phyloP scores from a whole-genome alignment of 2,888 invertebrate genomes.

The Notodonta ziczac region DNA sequence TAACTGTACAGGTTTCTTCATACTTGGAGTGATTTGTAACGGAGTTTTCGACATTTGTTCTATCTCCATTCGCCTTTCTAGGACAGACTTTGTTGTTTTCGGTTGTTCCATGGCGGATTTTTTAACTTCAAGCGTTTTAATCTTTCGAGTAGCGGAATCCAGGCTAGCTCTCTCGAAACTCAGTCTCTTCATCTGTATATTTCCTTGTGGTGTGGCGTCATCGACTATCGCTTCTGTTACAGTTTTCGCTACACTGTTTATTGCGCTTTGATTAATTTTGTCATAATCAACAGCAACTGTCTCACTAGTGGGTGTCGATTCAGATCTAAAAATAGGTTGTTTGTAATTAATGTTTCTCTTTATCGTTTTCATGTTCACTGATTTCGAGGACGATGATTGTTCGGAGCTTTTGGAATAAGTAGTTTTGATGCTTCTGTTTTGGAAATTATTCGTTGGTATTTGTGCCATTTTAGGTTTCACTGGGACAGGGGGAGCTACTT shows the following conservation, averaged over 20 bases:
- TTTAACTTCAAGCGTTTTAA: constrained; percentile 56
- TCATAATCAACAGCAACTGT: constrained; percentile 31
- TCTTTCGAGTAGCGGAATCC: constrained; percentile 74
- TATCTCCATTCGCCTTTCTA: constrained; percentile 77
- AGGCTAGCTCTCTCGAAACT: constrained; percentile 80
- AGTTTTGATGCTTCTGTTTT: constrained; percentile 46
- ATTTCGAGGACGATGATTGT: constrained; percentile 59
- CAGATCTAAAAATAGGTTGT: constrained; percentile 51
- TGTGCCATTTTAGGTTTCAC: constrained; percentile 82
- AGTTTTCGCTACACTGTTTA: constrained; percentile 26
- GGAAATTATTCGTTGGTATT: constrained; percentile 48
- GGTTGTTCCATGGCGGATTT: constrained; percentile 59
- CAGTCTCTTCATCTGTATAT: constrained; percentile 74
- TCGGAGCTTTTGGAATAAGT: constrained; percentile 49
- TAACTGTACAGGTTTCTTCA: constrained; percentile 60
- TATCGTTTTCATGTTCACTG: constrained; percentile 59
- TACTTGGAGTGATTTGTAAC: constrained; percentile 47
- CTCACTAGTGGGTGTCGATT: constrained; percentile 53
- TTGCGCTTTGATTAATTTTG: constrained; percentile 28
- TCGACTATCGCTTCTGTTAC: constrained; percentile 39
- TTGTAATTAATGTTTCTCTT: constrained; percentile 61
- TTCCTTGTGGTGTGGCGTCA: constrained; percentile 56
- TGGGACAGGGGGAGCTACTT: constrained; percentile 87
- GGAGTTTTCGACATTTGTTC: constrained; percentile 70
- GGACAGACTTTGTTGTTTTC: constrained; percentile 73